Base-by-base conservation (phyloP, 2,888 invertebrate genomes). In the Mechanitis mazaeus region DNA sequence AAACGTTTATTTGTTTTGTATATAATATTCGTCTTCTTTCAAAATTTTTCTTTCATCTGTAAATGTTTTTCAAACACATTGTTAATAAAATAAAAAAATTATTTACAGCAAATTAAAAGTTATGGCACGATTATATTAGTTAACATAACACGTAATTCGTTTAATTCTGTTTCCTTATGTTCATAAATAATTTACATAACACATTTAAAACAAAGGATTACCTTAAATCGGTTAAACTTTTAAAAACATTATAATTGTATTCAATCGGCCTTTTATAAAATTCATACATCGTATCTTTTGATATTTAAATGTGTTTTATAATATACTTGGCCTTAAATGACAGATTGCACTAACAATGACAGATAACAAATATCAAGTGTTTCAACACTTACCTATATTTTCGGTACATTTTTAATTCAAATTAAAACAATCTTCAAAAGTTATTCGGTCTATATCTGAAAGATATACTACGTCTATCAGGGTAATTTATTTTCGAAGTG, bases 381-480 rank as follows among this genome's bases (percentile, higher is more conserved):
- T 20, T 20, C 20, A 20, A 20, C 20, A 20, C 38, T 57, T n/a
- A 28, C 54, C 38, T n/a, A 28, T n/a, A 9, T 38, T 58, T 45
- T 12, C 35, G 1, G 35, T 35, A 3, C 38, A 33, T n/a, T 54
- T 33, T 54, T 54, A 38, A 42, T 11, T 12, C 0, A 45, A 33
- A n/a, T 46, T 33, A 31, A 31, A 38, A 20, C 9, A 42, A 9
- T 9, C 42, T 31, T 58, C 57, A 67, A 55, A 60, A 12, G 1
- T 55, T 33, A 45, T 64, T 64, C 7, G 83, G 83, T 61, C 76
- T 79, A 58, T 76, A 83, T 69, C 80, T 77, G 65, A 85, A 83
- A 28, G 73, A 68, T 20, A 83, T 69, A 2, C 83, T 78, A 7
- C 81, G 77, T 55, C 89, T 72, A 54, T 87, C 81, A 0, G 88